Evolutionary conservation across 2,888 invertebrate genomes (phyloP), one percentile per base, ranked within the genome.

Genomic region (Oeneis ivallda): DNA sequence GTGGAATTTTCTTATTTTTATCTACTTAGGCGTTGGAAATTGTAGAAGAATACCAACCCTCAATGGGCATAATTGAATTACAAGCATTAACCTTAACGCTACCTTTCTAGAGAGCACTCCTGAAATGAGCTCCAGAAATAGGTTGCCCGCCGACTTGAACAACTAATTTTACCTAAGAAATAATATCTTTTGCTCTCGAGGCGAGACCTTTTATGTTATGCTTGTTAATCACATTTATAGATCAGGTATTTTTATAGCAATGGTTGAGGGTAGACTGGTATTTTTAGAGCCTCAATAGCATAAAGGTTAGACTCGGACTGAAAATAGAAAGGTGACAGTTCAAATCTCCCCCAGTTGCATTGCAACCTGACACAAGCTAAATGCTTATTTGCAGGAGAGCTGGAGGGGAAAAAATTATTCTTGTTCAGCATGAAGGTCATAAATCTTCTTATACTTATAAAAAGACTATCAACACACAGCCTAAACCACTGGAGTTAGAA

Each of bases 141-240:
- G 19, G 39, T 39, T 19, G 39, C 13, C 11, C 8, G 15, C 37
- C 17, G 41, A 56, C 39, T 39, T 39, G 41, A 56, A 41, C 56
- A 39, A 56, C 56, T 56, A 56, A 56, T 56, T 56, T 37, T 50
- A 60, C 26, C 19, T 52, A 15, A 19, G 7, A 61, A 63, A 68
- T 62, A 50, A 68, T 65, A 57, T 19, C 11, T 45, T 66, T 17
- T 41, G 56, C 41, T 41, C 19, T 26, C 26, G 49, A 17, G 8
- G 19, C 54, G 17, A 17, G 4, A 56, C 37, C 41, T 56, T 56
- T 56, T 41, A 41, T 41, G 19, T 37, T 37, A 52, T 53, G 15
- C 6, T 50, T 9, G 26, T 6, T 50, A 39, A 39, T 37, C 8
- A 56, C 41, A 19, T 39, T 56, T 56, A 19, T 13, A 41, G 56